Percentiles rank a stretch among this genome's conserved stretches.
Conservation (phyloP, 2,113 vertebrate species). For the Myotis davidii region DNA sequence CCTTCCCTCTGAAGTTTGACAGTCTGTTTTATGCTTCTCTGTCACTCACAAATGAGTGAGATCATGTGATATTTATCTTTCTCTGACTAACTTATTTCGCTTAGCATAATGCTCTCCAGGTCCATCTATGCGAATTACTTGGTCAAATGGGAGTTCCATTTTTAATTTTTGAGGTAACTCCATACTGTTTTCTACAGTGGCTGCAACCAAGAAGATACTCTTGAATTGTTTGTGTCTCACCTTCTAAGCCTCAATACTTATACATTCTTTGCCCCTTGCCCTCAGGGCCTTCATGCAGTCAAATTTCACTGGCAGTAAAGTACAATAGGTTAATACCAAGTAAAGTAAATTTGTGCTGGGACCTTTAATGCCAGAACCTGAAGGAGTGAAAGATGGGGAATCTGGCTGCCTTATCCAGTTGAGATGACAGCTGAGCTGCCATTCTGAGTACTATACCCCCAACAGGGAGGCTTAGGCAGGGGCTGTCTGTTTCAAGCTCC, state of each 20-base stretch:
- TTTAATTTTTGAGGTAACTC: too few species aligned
- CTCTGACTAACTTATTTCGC: too few species aligned
- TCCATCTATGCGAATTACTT: too few species aligned
- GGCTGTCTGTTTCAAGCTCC: not conserved
- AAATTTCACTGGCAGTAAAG: not conserved
- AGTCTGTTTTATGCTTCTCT: too few species aligned
- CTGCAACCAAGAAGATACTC: not conserved
- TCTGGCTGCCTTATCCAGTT: not conserved
- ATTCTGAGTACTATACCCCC: not conserved
- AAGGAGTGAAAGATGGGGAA: constrained; percentile 4
- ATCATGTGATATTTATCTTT: too few species aligned
- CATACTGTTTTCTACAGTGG: too few species aligned
- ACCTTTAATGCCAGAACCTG: not conserved
- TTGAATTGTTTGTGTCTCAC: not conserved
- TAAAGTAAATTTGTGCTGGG: not conserved
- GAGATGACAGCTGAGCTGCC: not conserved
- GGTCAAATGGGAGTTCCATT: too few species aligned
- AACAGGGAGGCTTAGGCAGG: not conserved
- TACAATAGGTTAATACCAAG: not conserved
- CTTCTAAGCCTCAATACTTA: constrained; percentile 9
- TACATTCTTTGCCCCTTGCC: not conserved
- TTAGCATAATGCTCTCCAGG: too few species aligned
- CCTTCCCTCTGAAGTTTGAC: too few species aligned
- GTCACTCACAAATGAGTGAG: too few species aligned
- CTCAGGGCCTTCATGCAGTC: not conserved